phyloP scores from a whole-genome alignment of 1,140 invertebrate species.

The Caenorhabditis briggsae region DNA sequence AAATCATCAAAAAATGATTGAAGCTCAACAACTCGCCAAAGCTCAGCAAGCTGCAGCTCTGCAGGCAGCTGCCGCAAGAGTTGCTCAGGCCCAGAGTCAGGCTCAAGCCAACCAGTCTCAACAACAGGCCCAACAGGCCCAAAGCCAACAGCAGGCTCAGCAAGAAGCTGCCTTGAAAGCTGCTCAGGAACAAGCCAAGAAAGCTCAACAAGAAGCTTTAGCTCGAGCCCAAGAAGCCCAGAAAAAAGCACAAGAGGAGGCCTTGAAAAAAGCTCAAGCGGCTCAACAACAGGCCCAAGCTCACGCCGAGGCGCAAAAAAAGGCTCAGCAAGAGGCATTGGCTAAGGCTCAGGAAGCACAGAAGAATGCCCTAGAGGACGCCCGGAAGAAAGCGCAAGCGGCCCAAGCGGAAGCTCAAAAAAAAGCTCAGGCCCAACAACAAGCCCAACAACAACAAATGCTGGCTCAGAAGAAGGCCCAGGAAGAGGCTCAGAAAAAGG shows the following conservation, averaged over 20 bases:
- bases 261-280: constrained; percentile 56
- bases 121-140: neutral
- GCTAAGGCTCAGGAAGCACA: constrained; percentile 19
- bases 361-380: constrained; percentile 54
- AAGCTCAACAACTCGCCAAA: constrained; percentile 62
- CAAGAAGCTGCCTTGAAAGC: constrained; percentile 36
- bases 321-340: constrained; percentile 18
- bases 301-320: constrained; percentile 40
- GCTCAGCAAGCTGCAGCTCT: constrained; percentile 62
- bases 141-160: constrained; percentile 23
- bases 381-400: constrained; percentile 17
- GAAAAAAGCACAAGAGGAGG: constrained; percentile 61
- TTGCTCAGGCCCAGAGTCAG: constrained; percentile 56
- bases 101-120: neutral
- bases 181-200: constrained; percentile 53
- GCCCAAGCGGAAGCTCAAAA: neutral
- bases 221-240: constrained; percentile 59
- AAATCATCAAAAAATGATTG: constrained; percentile 62
- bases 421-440: constrained; percentile 15
- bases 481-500: constrained; percentile 58
- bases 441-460: constrained; percentile 25
- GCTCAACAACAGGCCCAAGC: constrained; percentile 42
- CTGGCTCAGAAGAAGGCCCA: constrained; percentile 57
- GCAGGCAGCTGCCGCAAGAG: constrained; percentile 59
- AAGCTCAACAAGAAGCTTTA: constrained; percentile 57